Evolutionary conservation across 2,888 invertebrate species (phyloP).

Genomic region (Cephus runcator): DNA sequence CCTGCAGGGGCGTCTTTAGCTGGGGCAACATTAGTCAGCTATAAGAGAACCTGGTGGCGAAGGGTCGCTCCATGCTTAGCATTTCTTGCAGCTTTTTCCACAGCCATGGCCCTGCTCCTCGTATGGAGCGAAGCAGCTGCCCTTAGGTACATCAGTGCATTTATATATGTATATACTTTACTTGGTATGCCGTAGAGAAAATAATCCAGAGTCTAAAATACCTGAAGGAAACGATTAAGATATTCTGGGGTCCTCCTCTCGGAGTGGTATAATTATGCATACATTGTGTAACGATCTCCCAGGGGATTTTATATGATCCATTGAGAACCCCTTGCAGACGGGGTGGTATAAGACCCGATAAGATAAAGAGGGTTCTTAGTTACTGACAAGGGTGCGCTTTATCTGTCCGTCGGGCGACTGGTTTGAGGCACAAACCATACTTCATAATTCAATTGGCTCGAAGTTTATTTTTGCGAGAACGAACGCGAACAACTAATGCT

Average conservation of each 20-base stretch:
- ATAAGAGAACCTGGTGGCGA: constrained; percentile 59
- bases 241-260: not conserved
- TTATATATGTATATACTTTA: not conserved
- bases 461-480: not conserved
- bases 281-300: not conserved
- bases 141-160: constrained; percentile 68
- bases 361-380: not conserved
- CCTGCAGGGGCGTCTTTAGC: constrained; percentile 34
- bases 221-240: not conserved
- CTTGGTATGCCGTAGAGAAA: not conserved
- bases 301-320: not conserved
- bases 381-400: not conserved
- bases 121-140: constrained; percentile 81
- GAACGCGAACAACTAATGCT: not conserved
- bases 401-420: not conserved
- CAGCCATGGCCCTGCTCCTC: constrained; percentile 81
- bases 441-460: not conserved
- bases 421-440: not conserved
- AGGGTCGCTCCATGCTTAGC: constrained; percentile 75
- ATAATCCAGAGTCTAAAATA: not conserved
- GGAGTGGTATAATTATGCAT: not conserved
- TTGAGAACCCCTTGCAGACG: not conserved
- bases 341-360: not conserved
- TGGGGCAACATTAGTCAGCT: constrained; percentile 28
- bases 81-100: constrained; percentile 82